These are phyloP conservation scores for Euleptes europaea DNA, from an alignment of 2,113 vertebrate species.

Conservation along the genomic window DNA sequence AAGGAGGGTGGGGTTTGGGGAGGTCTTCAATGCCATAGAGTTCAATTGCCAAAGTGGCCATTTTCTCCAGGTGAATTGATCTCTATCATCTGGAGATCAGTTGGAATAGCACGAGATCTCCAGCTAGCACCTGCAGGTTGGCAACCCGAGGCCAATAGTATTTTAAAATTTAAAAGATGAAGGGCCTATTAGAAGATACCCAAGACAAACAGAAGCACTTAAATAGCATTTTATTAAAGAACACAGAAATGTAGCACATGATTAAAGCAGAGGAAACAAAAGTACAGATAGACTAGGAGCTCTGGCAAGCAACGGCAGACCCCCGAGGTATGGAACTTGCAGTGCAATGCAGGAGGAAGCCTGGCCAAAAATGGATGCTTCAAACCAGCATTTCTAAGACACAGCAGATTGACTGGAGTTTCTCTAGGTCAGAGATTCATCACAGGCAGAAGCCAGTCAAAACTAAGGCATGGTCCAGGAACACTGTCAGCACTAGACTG, in stretches of 20 bases:
- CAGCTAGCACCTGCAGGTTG: too few relatives aligned
- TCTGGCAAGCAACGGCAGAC: not conserved
- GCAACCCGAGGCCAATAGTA: too few relatives aligned
- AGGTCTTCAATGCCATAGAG: too few relatives aligned
- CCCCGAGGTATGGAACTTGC: not conserved
- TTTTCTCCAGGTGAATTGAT: too few relatives aligned
- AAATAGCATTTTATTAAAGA: not conserved
- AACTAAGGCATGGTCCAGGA: too few relatives aligned
- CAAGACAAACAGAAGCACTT: not conserved
- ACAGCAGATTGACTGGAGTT: not conserved
- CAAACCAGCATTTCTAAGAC: not conserved
- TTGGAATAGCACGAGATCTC: too few relatives aligned
- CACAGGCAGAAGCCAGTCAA: too few relatives aligned
- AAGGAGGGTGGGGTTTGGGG: too few relatives aligned
- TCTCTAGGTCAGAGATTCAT: not conserved
- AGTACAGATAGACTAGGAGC: too few relatives aligned
- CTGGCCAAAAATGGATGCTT: not conserved
- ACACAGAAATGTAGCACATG: not conserved
- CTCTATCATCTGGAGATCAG: too few relatives aligned
- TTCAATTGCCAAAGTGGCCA: too few relatives aligned
- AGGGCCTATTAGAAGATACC: not conserved
- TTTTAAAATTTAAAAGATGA: too few relatives aligned
- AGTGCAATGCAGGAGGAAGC: not conserved
- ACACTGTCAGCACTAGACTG: not conserved
- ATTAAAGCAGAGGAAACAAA: not conserved